Base-by-base conservation (phyloP, 1,140 invertebrate genomes). In the Tetraneura akinire region DNA sequence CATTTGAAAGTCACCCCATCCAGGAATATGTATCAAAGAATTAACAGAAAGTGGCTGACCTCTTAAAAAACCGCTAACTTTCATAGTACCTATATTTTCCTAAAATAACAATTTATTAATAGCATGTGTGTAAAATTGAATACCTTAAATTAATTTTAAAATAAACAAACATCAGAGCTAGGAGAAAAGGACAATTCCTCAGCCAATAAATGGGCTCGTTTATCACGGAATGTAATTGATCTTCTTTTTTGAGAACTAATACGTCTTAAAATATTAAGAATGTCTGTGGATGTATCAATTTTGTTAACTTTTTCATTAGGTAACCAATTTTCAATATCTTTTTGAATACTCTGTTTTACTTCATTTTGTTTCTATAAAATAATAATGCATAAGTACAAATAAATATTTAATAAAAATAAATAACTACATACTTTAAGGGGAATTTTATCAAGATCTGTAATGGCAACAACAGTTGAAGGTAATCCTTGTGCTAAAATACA, bases 1-100 rank as follows among this genome's bases (percentile, higher is more conserved):
- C 89, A 98, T 91, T 88, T 98, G 96, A 86, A 93, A 98, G 85
- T 97, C 93, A 55, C 96, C 96, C 84, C 95, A 90, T 0, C 95
- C 96, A 73, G 94, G 91, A 73, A 99, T 90, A 84, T 98, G 94
- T 64, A 99, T 87, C 64, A 98, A 87, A 82, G 91, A 88, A 88
- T 98, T 98, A 0, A 94, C 95, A 86, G 92, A 92, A 53, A 97
- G 86, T 10, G 92, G 87, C 82, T 90, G 88, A 0, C 95, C 94
- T 84, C 94, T 87, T 64, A 98, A 85, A 86, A 92, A 97, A 3
- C 97, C 97, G 81, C 91, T 92, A 1, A 98, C 85, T 87, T 92
- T 92, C 42, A 98, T 85, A 49, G 91, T 94, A 26, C 95, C 95
- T 83, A 86, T 86, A 37, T 85, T 74, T 78, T 70, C 57, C 74